A percentile compares a stretch with the other conserved stretches of the same genome.
phyloP scores from a whole-genome alignment of 2,797 vertebrate genomes.

The Remorina albescens region DNA sequence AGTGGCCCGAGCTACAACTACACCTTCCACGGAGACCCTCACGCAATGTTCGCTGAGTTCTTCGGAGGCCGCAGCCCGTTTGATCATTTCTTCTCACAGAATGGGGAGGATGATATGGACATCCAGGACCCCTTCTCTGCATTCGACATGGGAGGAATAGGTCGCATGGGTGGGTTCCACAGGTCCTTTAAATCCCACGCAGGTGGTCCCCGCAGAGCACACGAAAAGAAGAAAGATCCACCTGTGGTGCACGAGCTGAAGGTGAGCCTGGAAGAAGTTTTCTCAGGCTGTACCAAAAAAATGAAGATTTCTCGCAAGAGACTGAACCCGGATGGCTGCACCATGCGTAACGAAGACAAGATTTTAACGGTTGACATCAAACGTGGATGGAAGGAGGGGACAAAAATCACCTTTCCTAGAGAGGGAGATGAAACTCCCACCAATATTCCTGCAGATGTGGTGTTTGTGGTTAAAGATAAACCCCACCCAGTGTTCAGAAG shows the following conservation, averaged over 20 bases:
- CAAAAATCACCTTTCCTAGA: conserved; percentile 97
- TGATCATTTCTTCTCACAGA: conserved; percentile 94
- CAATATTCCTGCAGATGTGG: conserved; percentile 97
- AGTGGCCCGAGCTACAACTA: conserved; percentile 91
- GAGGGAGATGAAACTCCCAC: conserved; percentile 95
- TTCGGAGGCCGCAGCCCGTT: conserved; percentile 96
- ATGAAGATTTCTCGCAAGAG: conserved; percentile 98
- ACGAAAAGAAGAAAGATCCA: conserved; percentile 93
- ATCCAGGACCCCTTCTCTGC: conserved; percentile 91
- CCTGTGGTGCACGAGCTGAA: conserved; percentile 95
- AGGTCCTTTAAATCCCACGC: conserved; percentile 79
- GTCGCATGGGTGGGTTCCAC: conserved; percentile 80
- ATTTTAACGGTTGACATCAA: conserved; percentile 98
- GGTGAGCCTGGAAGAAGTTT: conserved; percentile 97
- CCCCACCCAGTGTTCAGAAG: conserved; percentile 93
- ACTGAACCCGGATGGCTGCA: conserved; percentile 93
- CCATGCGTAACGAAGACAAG: conserved; percentile 93
- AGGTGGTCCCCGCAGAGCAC: conserved; percentile 64
- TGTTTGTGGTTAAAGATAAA: conserved; percentile 98
- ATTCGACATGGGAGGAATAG: conserved; percentile 90
- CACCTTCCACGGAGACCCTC: conserved; percentile 96
- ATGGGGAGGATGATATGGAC: conserved; percentile 91
- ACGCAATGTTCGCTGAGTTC: conserved; percentile 96
- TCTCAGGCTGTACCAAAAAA: conserved; percentile 93
- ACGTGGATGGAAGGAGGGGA: conserved; percentile 98